Evolutionary conservation across 2,888 invertebrate genomes (phyloP).

Genomic region (Drosophila neotestacea): DNA sequence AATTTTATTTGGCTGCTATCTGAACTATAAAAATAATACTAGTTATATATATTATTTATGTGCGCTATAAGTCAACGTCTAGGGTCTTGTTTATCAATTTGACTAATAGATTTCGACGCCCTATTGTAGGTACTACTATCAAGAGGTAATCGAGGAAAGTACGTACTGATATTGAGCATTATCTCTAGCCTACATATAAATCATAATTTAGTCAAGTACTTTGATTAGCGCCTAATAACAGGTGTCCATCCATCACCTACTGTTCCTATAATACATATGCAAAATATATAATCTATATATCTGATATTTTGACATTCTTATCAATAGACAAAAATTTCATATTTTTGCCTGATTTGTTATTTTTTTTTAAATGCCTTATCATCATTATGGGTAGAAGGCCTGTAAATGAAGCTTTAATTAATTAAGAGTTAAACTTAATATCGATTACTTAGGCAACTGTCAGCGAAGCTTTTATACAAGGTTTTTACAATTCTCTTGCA

Average conservation of each 20-base stretch:
- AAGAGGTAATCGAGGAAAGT: conserved; percentile 2
- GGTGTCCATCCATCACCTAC: conserved; percentile 18
- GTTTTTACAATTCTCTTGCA: not conserved
- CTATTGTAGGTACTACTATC: conserved; percentile 1
- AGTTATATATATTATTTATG: conserved; percentile 17
- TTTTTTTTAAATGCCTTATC: not conserved
- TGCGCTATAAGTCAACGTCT: conserved; percentile 5
- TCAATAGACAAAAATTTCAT: conserved; percentile 10
- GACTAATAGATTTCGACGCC: conserved; percentile 14
- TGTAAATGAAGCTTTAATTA: not conserved
- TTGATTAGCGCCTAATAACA: conserved; percentile 45
- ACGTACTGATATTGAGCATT: conserved; percentile 14
- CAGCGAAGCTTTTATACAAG: not conserved
- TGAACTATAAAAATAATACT: conserved; percentile 2
- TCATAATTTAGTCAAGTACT: conserved; percentile 46
- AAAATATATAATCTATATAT: conserved; percentile 8
- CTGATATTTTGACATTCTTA: conserved; percentile 12
- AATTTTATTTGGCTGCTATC: conserved; percentile 18
- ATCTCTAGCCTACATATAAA: conserved; percentile 19
- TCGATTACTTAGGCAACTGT: not conserved
- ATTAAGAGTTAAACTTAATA: not conserved
- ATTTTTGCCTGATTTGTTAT: conserved; percentile 32
- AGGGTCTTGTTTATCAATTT: conserved; percentile 22
- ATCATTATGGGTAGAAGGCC: no score
- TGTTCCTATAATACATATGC: conserved; percentile 13